phyloP scores from a whole-genome alignment of 2,888 invertebrate species.

The Habrosyne pyritoides region DNA sequence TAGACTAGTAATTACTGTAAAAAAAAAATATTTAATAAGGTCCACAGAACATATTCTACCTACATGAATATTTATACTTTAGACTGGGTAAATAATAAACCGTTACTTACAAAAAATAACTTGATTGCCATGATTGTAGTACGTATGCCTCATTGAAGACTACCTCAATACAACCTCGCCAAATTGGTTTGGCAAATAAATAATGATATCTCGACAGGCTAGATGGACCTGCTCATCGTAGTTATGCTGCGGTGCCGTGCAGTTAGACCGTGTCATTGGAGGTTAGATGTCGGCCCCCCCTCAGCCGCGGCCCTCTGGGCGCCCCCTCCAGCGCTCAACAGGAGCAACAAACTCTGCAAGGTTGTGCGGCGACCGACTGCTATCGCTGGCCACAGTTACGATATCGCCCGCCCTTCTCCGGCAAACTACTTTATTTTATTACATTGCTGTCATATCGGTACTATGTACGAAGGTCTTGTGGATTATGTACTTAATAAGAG shows the following conservation, averaged over 20 bases:
- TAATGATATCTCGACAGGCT: background rate
- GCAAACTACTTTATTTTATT: constrained; percentile 74
- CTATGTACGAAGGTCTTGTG: constrained; percentile 62
- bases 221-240: constrained; percentile 35
- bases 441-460: constrained; percentile 70
- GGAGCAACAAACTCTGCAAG: constrained; percentile 83
- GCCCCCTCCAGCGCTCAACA: constrained; percentile 37
- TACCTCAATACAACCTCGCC: background rate
- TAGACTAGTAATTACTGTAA: no score
- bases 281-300: constrained; percentile 49
- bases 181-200: constrained; percentile 1
- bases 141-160: background rate
- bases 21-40: background rate
- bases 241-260: constrained; percentile 44
- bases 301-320: constrained; percentile 27
- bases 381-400: constrained; percentile 75
- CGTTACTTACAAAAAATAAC: constrained; percentile 12
- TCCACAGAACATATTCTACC: background rate
- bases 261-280: constrained; percentile 67
- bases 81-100: background rate
- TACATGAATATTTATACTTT: no score
- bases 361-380: constrained; percentile 72
- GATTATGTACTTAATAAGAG: background rate
- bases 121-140: background rate
- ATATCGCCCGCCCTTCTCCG: constrained; percentile 79